phyloP scores from a whole-genome alignment of 1,140 invertebrate genomes.

The Ctenoplectra terminalis region DNA sequence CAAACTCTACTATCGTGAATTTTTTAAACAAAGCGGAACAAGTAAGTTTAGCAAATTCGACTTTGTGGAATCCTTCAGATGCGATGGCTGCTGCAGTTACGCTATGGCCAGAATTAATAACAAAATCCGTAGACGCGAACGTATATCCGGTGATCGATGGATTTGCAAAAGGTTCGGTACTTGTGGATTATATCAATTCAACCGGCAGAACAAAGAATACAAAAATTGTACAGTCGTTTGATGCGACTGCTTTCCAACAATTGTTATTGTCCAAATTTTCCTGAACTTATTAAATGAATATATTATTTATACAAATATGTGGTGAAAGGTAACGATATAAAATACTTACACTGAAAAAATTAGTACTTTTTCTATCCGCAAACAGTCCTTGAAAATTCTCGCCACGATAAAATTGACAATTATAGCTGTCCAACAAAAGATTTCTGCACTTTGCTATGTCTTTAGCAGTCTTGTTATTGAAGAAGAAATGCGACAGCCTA shows the following conservation, averaged over 20 bases:
- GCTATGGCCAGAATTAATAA: constrained; percentile 72
- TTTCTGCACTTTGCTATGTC: constrained; percentile 88
- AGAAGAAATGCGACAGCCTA: constrained; percentile 92
- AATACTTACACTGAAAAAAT: constrained; percentile 93
- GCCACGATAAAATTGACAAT: constrained; percentile 84
- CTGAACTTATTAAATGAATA: background rate
- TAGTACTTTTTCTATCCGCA: constrained; percentile 90
- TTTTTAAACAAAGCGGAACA: constrained; percentile 82
- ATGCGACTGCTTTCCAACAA: constrained; percentile 58
- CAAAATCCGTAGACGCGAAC: constrained; percentile 44
- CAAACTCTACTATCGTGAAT: constrained; percentile 71
- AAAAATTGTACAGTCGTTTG: constrained; percentile 63
- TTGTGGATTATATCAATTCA: constrained; percentile 66
- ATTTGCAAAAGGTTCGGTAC: constrained; percentile 60
- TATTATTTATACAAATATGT: background rate
- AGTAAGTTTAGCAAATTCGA: constrained; percentile 33
- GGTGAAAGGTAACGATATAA: constrained; percentile 34
- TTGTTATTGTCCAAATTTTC: constrained; percentile 65
- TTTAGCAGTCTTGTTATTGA: constrained; percentile 87
- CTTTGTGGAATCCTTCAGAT: constrained; percentile 74
- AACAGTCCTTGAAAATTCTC: constrained; percentile 91
- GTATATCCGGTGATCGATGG: constrained; percentile 61
- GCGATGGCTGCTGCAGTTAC: constrained; percentile 66
- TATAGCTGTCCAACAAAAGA: constrained; percentile 88
- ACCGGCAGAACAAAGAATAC: constrained; percentile 61